Evolutionary conservation across 2,113 vertebrate species (phyloP), one percentile per base, ranked within the genome.

Genomic region (Platycercus adscitus): DNA sequence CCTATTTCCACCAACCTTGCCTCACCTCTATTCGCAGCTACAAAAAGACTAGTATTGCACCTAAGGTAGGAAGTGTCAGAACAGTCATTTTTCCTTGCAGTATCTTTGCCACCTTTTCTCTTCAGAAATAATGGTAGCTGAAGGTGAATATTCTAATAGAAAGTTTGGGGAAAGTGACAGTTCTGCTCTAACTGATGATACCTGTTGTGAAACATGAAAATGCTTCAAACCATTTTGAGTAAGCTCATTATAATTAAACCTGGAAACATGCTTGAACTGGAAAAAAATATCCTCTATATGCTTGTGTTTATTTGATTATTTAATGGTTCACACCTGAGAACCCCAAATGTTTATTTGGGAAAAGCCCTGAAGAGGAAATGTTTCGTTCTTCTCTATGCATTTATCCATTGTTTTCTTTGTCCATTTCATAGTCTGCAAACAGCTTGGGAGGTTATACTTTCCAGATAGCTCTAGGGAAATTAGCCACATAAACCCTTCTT

Each of bases 11-110:
- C 24, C 0, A 3, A 93, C 89, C 89, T 93, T 65, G 14, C 19
- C 20, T 97, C 70, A 91, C 77, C 70, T 95, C 47, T 85, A 7
- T 86, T 93, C 89, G 76, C 69, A 95, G 33, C 56, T 81, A 76
- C 77, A 91, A 86, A 93, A 89, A 73, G 81, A 91, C 46, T 26
- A 31, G 46, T 11, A 37, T 44, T 78, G 33, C 56, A 89, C 60
- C 55, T 33, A 14, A 85, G 65, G 55, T 71, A 84, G 77, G 65
- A 92, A 86, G 65, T 75, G 65, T 81, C 80, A 92, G 69, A 93
- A 92, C 47, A 81, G 77, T 76, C 25, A 11, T 60, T 89, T 86
- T 92, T 60, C 72, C 33, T 92, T 75, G 44, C 19, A 78, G 43
- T 89, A 35, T 70, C 35, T 91, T 79, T 44, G 4, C 47, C 72